These are phyloP conservation scores for Ammodytes marinus DNA, from an alignment of 2,113 vertebrate species.

Conservation along the genomic window DNA sequence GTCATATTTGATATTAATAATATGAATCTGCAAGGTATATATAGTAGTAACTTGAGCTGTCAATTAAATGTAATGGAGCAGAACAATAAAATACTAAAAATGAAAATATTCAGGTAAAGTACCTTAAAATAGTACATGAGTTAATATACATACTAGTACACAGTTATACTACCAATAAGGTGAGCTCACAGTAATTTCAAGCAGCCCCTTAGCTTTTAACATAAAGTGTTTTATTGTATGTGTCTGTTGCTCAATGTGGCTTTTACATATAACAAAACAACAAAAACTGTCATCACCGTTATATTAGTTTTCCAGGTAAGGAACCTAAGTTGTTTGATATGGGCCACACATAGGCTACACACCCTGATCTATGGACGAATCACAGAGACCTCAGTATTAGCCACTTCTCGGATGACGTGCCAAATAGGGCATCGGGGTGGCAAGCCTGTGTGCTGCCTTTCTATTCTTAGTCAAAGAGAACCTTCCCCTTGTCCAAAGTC, in stretches of 20 bases:
- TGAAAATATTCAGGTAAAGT: background rate
- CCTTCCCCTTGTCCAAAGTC: constrained; percentile 27
- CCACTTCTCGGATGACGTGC: constrained; percentile 25
- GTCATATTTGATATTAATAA: background rate
- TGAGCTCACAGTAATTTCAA: background rate
- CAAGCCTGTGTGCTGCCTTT: constrained; percentile 15
- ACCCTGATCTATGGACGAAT: background rate
- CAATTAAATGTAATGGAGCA: background rate
- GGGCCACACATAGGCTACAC: background rate
- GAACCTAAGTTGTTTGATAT: background rate
- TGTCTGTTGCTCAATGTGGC: too few species aligned
- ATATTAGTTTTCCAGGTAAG: background rate
- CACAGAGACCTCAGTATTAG: background rate
- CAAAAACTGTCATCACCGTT: background rate
- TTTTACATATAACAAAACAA: background rate
- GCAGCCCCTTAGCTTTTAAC: too few species aligned
- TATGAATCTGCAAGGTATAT: background rate
- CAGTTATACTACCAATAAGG: background rate
- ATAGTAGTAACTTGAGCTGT: background rate
- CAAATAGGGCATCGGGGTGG: constrained; percentile 73
- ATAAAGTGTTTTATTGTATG: background rate
- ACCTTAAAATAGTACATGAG: background rate
- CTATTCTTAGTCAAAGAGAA: constrained; percentile 68
- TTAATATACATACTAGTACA: background rate
- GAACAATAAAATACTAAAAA: background rate